Evolutionary conservation across 2,888 invertebrate genomes (phyloP).

Genomic region (Anthophora plumipes): DNA sequence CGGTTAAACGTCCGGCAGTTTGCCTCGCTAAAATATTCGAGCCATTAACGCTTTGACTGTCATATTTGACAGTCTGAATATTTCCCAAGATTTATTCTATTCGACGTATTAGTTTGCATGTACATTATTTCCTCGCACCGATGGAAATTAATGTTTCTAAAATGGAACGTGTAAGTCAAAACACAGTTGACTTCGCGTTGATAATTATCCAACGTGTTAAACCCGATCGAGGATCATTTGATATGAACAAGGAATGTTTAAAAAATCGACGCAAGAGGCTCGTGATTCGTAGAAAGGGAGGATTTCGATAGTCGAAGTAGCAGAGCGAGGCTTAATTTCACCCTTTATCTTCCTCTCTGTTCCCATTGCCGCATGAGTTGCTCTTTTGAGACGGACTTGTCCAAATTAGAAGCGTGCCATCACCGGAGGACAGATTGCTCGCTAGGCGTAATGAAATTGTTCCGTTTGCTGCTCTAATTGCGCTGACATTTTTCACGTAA

Average conservation of each 20-base stretch:
- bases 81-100: too few relatives aligned
- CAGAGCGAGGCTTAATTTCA: slow-evolving; percentile 35
- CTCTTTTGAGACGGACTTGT: slow-evolving; percentile 39
- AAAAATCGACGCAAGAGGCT: background rate
- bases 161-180: too few relatives aligned
- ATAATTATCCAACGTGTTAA: too few relatives aligned
- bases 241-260: background rate
- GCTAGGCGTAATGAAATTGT: slow-evolving; percentile 44
- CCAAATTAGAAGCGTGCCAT: slow-evolving; percentile 36
- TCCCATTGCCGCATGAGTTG: slow-evolving; percentile 37
- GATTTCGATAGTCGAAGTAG: background rate
- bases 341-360: slow-evolving; percentile 42
- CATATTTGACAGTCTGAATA: too few relatives aligned
- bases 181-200: too few relatives aligned
- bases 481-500: slow-evolving; percentile 26
- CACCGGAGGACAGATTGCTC: slow-evolving; percentile 30
- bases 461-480: slow-evolving; percentile 45
- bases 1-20: background rate
- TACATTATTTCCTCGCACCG: too few relatives aligned
- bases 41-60: too few relatives aligned
- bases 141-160: too few relatives aligned
- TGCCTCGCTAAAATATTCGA: background rate
- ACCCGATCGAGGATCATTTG: too few relatives aligned
- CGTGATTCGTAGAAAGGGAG: background rate
- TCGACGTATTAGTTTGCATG: too few relatives aligned